Evolutionary conservation across 2,797 vertebrate genomes (phyloP).

Genomic region (Syndactyla subalaris): DNA sequence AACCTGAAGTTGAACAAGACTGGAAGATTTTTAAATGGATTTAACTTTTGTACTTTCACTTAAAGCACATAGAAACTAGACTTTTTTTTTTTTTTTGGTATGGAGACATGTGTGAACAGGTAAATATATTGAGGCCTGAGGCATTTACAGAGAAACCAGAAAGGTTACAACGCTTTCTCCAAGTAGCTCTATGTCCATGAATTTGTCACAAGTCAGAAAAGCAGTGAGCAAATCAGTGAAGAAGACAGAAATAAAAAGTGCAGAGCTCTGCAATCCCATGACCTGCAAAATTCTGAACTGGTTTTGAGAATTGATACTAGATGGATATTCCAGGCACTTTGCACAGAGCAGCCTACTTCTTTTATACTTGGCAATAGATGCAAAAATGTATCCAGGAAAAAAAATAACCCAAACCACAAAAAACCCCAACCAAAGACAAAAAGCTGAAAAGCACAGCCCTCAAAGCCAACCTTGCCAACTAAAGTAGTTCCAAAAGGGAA

Average conservation of each 20-base stretch:
- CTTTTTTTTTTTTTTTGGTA: neutral
- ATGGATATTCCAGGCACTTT: neutral
- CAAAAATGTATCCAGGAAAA: neutral
- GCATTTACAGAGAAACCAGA: neutral
- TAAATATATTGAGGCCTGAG: neutral
- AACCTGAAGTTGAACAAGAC: conserved; percentile 7
- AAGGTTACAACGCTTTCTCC: neutral
- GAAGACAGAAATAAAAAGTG: neutral
- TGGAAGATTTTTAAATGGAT: neutral
- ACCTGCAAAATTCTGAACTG: neutral
- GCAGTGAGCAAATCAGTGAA: neutral
- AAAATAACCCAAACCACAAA: neutral
- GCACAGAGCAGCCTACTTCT: neutral
- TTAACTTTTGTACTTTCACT: neutral
- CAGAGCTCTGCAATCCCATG: neutral
- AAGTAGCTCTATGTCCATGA: neutral
- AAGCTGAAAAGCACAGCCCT: neutral
- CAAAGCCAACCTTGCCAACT: neutral
- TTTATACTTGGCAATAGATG: neutral
- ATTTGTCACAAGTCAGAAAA: neutral
- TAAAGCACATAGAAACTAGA: neutral
- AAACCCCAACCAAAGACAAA: neutral
- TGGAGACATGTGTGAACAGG: accelerated
- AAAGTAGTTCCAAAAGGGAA: neutral
- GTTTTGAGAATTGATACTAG: neutral